phyloP scores from a whole-genome alignment of 2,113 vertebrate genomes.

The Crotophaga sulcirostris region DNA sequence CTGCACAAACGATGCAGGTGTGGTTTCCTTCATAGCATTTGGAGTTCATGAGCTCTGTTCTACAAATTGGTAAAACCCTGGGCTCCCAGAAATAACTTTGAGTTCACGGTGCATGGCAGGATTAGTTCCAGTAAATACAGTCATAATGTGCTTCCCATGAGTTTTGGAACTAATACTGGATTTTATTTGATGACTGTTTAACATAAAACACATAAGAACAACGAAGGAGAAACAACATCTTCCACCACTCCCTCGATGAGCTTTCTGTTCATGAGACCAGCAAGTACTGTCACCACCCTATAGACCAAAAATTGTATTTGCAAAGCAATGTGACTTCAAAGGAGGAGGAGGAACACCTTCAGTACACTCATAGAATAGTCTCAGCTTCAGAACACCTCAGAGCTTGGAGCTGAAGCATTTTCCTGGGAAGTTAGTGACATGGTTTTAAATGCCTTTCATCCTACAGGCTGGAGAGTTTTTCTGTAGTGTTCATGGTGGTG shows the following conservation, averaged over 20 bases:
- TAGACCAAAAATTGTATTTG: not conserved
- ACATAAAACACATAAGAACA: not conserved
- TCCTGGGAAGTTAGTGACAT: not conserved
- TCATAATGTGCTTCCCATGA: not conserved
- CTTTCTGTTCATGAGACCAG: not conserved
- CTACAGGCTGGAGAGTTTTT: not conserved
- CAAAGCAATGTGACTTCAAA: conserved; percentile 36
- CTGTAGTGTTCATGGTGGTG: not conserved
- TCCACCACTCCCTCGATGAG: not conserved
- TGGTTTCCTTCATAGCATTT: not conserved
- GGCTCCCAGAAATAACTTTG: not conserved
- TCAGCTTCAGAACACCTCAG: not conserved
- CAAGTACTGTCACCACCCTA: not conserved
- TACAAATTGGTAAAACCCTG: not conserved
- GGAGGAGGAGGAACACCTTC: not conserved
- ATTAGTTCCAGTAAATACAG: not conserved
- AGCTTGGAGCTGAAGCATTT: conserved; percentile 12
- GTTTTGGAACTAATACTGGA: not conserved
- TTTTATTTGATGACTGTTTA: not conserved
- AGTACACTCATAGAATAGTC: not conserved
- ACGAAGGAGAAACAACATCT: not conserved
- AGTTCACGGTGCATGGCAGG: not conserved
- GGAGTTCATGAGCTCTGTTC: not conserved
- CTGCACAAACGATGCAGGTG: not conserved
- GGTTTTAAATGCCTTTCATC: not conserved